Base-by-base conservation (phyloP, 2,797 vertebrate species). In the Valencia hispanica region DNA sequence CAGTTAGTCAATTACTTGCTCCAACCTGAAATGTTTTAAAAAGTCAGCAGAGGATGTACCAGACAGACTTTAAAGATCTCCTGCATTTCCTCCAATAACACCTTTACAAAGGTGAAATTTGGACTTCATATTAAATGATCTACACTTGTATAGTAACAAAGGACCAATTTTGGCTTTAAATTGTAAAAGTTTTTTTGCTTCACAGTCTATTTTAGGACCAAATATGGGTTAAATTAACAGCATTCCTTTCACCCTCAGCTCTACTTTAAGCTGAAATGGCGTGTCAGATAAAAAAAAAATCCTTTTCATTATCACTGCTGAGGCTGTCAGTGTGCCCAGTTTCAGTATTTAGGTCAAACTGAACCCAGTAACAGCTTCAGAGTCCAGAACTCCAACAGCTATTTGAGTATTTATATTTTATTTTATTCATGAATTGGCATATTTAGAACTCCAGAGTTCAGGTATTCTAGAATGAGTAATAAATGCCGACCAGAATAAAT, bases 341-440 rank as follows among this genome's bases (percentile, higher is more conserved):
- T 61, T 61, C 34, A 61, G 72, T 30, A 72, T 72, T 72, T 59
- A 59, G 71, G 51, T 73, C 72, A 74, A 63, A 47, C 20, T 36
- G 72, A 74, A 22, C 43, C 57, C 41, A 59, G 55, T 20, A 14
- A 73, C 27, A 61, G 41, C 73, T 22, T 66, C 59, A 66, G 59
- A 50, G 61, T 66, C 39, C 61, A 53, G 47, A 74, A 66, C 9
- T 20, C 30, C n/a, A 12, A 36, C n/a, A 15, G 32, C 47, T 66
- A 45, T 57, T 59, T 32, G 41, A 61, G 41, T 30, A 27, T 72
- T 72, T 72, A 20, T 57, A 27, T 18, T 72, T 55, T 72, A 25
- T 55, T 25, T 59, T 30, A 73, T 41, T 72, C 27, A 59, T 30
- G 32, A 70, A 12, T 25, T 50, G 30, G 45, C 34, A 36, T 14